phyloP scores from a whole-genome alignment of 2,113 vertebrate genomes.

The Leucoraja erinaceus region DNA sequence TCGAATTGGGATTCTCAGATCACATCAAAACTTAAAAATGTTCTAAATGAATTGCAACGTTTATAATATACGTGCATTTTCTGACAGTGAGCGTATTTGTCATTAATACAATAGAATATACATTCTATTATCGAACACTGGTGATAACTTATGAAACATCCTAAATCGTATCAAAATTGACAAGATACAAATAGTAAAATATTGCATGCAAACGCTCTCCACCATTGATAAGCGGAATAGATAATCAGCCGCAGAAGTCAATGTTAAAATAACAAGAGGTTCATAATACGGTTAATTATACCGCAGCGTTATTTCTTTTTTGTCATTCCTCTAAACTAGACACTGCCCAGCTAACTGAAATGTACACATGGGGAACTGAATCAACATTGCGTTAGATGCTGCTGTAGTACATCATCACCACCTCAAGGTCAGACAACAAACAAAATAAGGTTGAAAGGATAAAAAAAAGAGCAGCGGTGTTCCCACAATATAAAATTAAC shows the following conservation, averaged over 20 bases:
- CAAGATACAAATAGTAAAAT: background rate
- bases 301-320: background rate
- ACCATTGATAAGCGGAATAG: background rate
- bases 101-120: background rate
- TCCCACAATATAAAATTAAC: background rate
- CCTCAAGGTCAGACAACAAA: slow-evolving; percentile 26
- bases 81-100: background rate
- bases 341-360: background rate
- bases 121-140: background rate
- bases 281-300: background rate
- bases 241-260: background rate
- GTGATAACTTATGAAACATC: background rate
- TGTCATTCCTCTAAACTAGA: background rate
- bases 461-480: background rate
- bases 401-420: background rate
- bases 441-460: background rate
- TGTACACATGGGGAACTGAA: slow-evolving; percentile 2
- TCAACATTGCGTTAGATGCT: slow-evolving; percentile 1
- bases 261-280: background rate
- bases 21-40: background rate
- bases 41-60: background rate
- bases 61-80: too few relatives aligned
- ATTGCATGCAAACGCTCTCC: background rate
- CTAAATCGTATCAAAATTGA: background rate
- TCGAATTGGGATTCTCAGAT: background rate